phyloP scores from a whole-genome alignment of 1,140 invertebrate genomes.

The Euura lappo region DNA sequence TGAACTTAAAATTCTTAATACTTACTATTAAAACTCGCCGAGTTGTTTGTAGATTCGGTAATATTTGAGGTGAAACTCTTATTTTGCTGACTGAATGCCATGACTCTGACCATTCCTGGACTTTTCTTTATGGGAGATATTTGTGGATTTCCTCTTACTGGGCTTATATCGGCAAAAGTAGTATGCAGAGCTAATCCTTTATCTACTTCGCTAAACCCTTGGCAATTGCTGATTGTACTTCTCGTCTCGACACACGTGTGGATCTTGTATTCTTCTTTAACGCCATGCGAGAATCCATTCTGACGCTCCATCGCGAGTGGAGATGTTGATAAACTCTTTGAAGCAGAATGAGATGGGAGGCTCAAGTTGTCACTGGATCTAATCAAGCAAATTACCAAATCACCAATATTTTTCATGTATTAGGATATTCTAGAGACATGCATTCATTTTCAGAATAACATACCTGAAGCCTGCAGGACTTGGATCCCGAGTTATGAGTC shows the following conservation, averaged over 20 bases:
- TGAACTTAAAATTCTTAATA: not conserved
- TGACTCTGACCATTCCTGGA: conserved; percentile 36
- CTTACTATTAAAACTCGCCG: conserved; percentile 38
- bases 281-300: conserved; percentile 54
- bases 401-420: not conserved
- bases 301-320: conserved; percentile 58
- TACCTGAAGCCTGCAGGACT: conserved; percentile 66
- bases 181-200: conserved; percentile 39
- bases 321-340: conserved; percentile 57
- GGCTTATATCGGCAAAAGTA: conserved; percentile 44
- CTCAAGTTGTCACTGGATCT: conserved; percentile 54
- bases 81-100: conserved; percentile 48
- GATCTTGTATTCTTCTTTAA: conserved; percentile 47
- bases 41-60: conserved; percentile 43
- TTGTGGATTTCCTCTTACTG: conserved; percentile 33
- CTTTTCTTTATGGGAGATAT: conserved; percentile 39
- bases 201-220: conserved; percentile 53
- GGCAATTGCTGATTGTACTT: conserved; percentile 34
- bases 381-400: conserved; percentile 20
- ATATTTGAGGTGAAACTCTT: conserved; percentile 44
- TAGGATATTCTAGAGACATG: not conserved
- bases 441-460: conserved; percentile 30
- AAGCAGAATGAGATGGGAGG: conserved; percentile 40
- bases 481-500: conserved; percentile 59
- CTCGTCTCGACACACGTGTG: conserved; percentile 45